A percentile compares a stretch with the other conserved stretches of the same genome.
These are phyloP conservation scores for Euproctis similis DNA, from an alignment of 2,888 invertebrate genomes.

Conservation along the genomic window DNA sequence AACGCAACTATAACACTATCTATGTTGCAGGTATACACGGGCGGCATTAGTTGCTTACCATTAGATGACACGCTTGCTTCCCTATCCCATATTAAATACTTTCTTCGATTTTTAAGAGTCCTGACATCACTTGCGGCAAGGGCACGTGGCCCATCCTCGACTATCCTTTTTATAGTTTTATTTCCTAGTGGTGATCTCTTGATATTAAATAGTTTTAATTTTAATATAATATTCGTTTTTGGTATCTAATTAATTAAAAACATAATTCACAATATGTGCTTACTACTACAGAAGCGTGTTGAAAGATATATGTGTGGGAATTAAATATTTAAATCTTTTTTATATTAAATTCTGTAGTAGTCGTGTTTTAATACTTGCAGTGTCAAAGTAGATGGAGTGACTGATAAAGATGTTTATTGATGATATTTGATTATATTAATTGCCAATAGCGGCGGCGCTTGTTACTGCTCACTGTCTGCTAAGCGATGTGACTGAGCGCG, in stretches of 20 bases:
- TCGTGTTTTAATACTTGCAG: conserved; percentile 53
- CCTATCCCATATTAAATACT: no score
- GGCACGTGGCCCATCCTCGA: no score
- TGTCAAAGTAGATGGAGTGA: conserved; percentile 68
- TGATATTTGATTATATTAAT: conserved; percentile 71
- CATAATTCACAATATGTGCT: no score
- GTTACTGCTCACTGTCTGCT: conserved; percentile 51
- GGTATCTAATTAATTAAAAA: conserved; percentile 34
- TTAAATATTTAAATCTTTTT: conserved; percentile 59
- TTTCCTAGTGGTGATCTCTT: conserved; percentile 18
- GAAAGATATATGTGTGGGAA: conserved; percentile 64
- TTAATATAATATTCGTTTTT: conserved; percentile 26
- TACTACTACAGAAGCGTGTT: conserved; percentile 31
- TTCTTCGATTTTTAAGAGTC: no score
- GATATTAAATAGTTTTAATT: conserved; percentile 25
- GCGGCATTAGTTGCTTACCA: no score
- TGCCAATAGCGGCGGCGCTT: conserved; percentile 68
- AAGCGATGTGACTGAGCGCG: conserved; percentile 50
- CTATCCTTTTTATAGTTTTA: no score
- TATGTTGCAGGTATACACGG: no score
- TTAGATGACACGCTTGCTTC: no score
- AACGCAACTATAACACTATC: no score
- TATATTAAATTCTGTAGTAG: conserved; percentile 52
- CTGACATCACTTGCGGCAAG: no score
- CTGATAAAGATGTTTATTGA: conserved; percentile 74